A percentile compares a stretch with the other conserved stretches of the same genome.
phyloP scores from a whole-genome alignment of 2,888 invertebrate species.

The Elegia similella region DNA sequence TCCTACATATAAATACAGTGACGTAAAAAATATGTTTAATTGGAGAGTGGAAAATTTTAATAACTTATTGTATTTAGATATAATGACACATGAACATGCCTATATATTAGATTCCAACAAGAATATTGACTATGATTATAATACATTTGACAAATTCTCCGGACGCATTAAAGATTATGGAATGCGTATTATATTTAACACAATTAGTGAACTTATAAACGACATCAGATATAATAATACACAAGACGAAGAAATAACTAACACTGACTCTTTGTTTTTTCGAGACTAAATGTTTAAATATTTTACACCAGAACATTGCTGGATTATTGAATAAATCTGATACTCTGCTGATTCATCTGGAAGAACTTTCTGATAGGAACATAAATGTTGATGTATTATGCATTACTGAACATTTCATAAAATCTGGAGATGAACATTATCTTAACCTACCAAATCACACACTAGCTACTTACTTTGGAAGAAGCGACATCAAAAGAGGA shows the following conservation, averaged over 20 bases:
- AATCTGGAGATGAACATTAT: slow-evolving; percentile 2
- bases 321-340: slow-evolving; percentile 21
- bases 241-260: background rate
- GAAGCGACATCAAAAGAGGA: slow-evolving; percentile 14
- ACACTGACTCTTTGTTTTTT: slow-evolving; percentile 16
- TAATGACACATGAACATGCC: slow-evolving; percentile 11
- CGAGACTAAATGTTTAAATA: slow-evolving; percentile 17
- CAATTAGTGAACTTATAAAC: slow-evolving; percentile 4
- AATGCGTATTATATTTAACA: slow-evolving; percentile 8
- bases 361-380: slow-evolving; percentile 14
- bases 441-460: slow-evolving; percentile 13
- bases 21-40: background rate
- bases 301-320: slow-evolving; percentile 21
- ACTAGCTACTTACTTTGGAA: slow-evolving; percentile 9
- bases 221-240: slow-evolving; percentile 2
- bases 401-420: slow-evolving; percentile 23
- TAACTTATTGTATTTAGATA: slow-evolving; percentile 7
- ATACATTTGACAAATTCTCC: slow-evolving; percentile 6
- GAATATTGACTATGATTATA: too few relatives aligned
- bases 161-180: slow-evolving; percentile 14
- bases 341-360: slow-evolving; percentile 10
- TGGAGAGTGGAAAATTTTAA: too few relatives aligned
- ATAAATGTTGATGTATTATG: slow-evolving; percentile 19
- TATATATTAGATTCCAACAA: too few relatives aligned
- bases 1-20: slow-evolving; percentile 1